Base-by-base conservation (phyloP, 2,888 invertebrate genomes). In the Calephelis perditalis region DNA sequence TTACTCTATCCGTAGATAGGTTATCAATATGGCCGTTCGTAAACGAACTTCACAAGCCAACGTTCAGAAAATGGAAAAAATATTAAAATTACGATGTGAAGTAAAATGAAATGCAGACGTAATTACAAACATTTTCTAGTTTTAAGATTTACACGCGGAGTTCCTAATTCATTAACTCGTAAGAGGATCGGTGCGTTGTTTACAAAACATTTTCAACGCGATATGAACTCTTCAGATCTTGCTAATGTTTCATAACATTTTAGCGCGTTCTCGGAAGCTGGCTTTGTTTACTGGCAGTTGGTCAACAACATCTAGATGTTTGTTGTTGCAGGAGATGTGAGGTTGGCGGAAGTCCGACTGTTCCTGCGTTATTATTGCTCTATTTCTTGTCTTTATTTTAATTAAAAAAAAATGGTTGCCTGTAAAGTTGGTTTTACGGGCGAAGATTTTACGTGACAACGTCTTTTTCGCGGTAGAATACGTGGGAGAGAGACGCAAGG, bases 191-290 rank as follows among this genome's bases (percentile, higher is more conserved):
- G 36, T 36, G 36, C 52, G 10, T 11, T 80, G 76, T 81, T 80
- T 79, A 75, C 70, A 68, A 75, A 75, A 73, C 76, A 77, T 68
- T 69, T 67, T 61, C 62, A 61, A 62, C 57, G 63, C 67, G 72
- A 74, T 79, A 81, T 81, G 79, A 78, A 79, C 80, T 81, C 78
- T 76, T 79, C 71, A 66, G 62, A 62, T 59, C 62, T 63, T 67
- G 71, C 67, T 72, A 72, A 71, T 75, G 73, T 77, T 77, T 78
- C 77, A 80, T 76, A 82, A 81, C 82, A 82, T 76, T 78, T 73
- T 72, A 75, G 68, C 67, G 26, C 62, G 58, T 79, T 78, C 81
- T 68, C 59, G 56, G 79, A 79, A 79, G 54, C 54, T 54, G 40
- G 40, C 0, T 54, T 63, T 66, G 65, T 58, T 62, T 62, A 56